Evolutionary conservation across 2,113 vertebrate genomes (phyloP), one percentile per base, ranked within the genome.

Genomic region (Stigmatopora argus): DNA sequence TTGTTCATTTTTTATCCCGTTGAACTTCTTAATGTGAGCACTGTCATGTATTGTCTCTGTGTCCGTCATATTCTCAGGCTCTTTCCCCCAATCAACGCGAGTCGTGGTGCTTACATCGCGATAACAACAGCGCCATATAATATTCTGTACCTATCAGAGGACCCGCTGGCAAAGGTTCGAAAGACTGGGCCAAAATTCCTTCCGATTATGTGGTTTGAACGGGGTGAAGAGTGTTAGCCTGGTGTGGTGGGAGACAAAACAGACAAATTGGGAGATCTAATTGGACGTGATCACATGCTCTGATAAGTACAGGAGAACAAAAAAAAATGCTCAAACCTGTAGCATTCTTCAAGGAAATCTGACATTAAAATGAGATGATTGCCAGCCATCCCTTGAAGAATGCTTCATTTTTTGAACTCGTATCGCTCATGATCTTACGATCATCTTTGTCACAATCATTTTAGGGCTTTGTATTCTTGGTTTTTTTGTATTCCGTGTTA

Each of bases 281-380:
- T 89, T 90, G 81, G 85, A 82, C 75, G 71, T 67, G 75, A 83
- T 74, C 89, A 84, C 86, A 90, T 92, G 90, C 87, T 88, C 86
- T 88, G 84, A 88, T 88, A 89, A 88, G 89, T 86, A 89, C 88
- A 78, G 85, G 86, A 86, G 26, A 31, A 31, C 26, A 31, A 83
- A 82, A n/a, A 19, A 21, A 61, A 88, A 80, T 84, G 80, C 78
- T 84, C 76, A 83, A 77, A 72, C 80, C 70, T 81, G 76, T 71
- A 87, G 88, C 87, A 89, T 92, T 90, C 89, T 92, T 92, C 91
- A 91, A 92, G 90, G 90, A 89, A 88, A 90, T 72, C 87, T 83
- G 80, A 86, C 80, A 81, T 74, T 70, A 82, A 66, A 79, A 83
- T 74, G 60, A 79, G 62, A 75, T 70, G 80, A 79, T 87, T 86